phyloP scores from a whole-genome alignment of 2,888 invertebrate species.

The Lycaena phlaeas region DNA sequence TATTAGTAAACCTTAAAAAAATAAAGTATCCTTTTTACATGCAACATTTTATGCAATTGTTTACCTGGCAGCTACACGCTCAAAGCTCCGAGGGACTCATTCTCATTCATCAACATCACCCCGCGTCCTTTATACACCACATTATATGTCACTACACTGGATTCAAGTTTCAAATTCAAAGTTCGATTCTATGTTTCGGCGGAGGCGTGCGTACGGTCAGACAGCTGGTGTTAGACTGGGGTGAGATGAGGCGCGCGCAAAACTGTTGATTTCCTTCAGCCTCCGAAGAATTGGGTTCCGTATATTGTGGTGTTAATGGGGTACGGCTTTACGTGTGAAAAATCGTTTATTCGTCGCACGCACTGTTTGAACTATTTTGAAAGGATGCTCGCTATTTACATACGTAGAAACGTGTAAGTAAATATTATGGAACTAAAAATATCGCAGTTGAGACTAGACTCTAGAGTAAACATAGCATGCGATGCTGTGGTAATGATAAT shows the following conservation, averaged over 20 bases:
- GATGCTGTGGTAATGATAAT: too few relatives aligned
- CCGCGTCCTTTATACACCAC: constrained; percentile 46
- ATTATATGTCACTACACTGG: constrained; percentile 30
- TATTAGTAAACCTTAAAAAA: too few relatives aligned
- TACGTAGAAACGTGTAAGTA: too few relatives aligned
- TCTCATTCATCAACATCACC: constrained; percentile 46
- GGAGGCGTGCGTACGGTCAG: constrained; percentile 35
- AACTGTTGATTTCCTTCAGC: constrained; percentile 51
- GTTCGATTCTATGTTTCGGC: constrained; percentile 22
- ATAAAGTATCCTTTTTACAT: too few relatives aligned
- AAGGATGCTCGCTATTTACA: too few relatives aligned
- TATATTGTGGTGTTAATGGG: constrained; percentile 9
- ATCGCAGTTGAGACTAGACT: too few relatives aligned
- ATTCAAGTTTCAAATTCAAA: constrained; percentile 16
- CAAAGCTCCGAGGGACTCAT: constrained; percentile 27
- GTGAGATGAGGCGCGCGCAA: constrained; percentile 55
- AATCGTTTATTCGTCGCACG: constrained; percentile 13
- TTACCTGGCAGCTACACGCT: constrained; percentile 41
- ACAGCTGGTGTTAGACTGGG: constrained; percentile 25
- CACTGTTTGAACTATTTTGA: constrained; percentile 1
- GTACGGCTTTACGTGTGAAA: constrained; percentile 12
- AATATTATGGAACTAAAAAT: too few relatives aligned
- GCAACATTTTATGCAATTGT: too few relatives aligned
- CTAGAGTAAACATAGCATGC: too few relatives aligned
- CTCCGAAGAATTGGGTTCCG: constrained; percentile 21